A percentile compares a stretch with the other conserved stretches of the same genome.
phyloP scores from a whole-genome alignment of 2,113 vertebrate species.

The Tilapia sparmanii region DNA sequence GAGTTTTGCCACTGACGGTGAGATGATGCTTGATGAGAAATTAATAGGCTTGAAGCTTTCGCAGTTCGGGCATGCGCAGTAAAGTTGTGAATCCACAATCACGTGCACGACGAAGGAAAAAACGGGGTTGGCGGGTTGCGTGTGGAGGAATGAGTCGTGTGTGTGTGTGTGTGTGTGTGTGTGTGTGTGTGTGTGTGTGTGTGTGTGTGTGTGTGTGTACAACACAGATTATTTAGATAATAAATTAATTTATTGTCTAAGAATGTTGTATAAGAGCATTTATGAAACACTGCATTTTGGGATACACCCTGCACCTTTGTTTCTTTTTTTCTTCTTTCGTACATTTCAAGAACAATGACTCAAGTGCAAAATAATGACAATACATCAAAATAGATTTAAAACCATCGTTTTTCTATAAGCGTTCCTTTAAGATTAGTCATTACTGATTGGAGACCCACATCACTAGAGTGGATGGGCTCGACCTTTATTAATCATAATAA shows the following conservation, averaged over 20 bases:
- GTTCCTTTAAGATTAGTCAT: not conserved
- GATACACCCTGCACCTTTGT: not conserved
- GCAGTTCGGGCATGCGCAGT: constrained; percentile 6
- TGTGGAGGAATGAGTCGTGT: not conserved
- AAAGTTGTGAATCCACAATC: not conserved
- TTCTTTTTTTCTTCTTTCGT: not conserved
- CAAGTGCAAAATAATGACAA: not conserved
- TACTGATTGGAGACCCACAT: not conserved
- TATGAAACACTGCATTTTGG: not conserved
- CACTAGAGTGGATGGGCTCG: not conserved
- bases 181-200: not conserved
- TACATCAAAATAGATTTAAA: not conserved
- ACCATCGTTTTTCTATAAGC: not conserved
- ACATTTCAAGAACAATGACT: not conserved
- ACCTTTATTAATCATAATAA: not conserved
- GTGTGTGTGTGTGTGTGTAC: not conserved
- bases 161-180: not conserved
- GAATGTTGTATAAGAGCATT: not conserved
- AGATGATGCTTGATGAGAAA: not conserved
- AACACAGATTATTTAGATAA: not conserved
- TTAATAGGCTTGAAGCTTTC: constrained; percentile 8
- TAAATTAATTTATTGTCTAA: not conserved
- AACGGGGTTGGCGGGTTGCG: not conserved
- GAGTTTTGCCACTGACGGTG: not conserved
- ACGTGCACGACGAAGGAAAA: not conserved